Percentiles rank a stretch among this genome's conserved stretches.
These are phyloP conservation scores for Drosophila tanythrix DNA, from an alignment of 2,888 invertebrate genomes.

Conservation along the genomic window DNA sequence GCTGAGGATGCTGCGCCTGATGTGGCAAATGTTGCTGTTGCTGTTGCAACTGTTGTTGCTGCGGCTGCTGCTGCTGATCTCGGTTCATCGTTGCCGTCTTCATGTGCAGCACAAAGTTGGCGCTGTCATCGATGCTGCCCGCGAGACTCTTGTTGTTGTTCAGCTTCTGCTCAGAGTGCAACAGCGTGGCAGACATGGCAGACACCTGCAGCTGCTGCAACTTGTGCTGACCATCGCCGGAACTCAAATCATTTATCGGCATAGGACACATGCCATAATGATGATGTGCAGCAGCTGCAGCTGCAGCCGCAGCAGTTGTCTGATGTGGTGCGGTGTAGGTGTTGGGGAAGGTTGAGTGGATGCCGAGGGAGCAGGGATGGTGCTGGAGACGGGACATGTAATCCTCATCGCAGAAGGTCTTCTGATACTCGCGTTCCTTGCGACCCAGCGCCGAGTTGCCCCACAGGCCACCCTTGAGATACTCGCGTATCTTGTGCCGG, in stretches of 20 bases:
- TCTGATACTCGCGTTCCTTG: slow-evolving; percentile 95
- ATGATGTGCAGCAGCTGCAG: slow-evolving; percentile 70
- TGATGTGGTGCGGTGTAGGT: slow-evolving; percentile 85
- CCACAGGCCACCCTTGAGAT: slow-evolving; percentile 88
- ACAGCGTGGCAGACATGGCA: slow-evolving; percentile 80
- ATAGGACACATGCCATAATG: slow-evolving; percentile 88
- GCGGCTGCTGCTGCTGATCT: slow-evolving; percentile 50
- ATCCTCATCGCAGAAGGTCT: slow-evolving; percentile 95
- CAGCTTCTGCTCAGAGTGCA: slow-evolving; percentile 78
- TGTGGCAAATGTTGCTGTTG: slow-evolving; percentile 21
- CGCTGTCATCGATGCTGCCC: slow-evolving; percentile 73
- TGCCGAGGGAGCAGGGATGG: slow-evolving; percentile 84
- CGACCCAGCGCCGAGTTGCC: slow-evolving; percentile 86
- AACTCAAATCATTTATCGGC: slow-evolving; percentile 95
- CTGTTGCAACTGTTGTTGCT: slow-evolving; percentile 12
- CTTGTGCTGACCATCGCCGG: slow-evolving; percentile 76
- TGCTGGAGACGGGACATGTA: slow-evolving; percentile 87
- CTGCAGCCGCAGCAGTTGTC: slow-evolving; percentile 61
- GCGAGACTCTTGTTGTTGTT: slow-evolving; percentile 62
- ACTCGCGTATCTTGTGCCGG: slow-evolving; percentile 91
- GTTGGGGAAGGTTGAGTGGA: slow-evolving; percentile 84
- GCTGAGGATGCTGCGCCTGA: slow-evolving; percentile 29
- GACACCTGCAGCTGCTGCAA: slow-evolving; percentile 84
- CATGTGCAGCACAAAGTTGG: slow-evolving; percentile 84
- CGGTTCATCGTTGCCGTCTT: slow-evolving; percentile 73